Percentiles rank a stretch among this genome's conserved stretches.
Evolutionary conservation across 1,140 invertebrate species (phyloP).

Genomic region (Vanessa atalanta): DNA sequence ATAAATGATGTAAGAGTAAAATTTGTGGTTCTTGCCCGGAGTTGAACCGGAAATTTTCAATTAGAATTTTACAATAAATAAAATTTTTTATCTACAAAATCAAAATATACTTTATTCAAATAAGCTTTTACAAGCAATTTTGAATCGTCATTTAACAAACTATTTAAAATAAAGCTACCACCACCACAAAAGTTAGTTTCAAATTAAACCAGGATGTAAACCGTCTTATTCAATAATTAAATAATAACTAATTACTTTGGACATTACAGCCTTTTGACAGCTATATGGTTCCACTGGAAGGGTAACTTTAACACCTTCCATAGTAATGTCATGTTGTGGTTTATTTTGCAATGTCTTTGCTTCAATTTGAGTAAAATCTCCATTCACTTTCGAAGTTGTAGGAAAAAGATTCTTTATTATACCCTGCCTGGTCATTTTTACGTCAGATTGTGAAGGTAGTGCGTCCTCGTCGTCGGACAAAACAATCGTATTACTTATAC

Average conservation of each 20-base stretch:
- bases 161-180: no score
- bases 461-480: slow-evolving; percentile 39
- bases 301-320: slow-evolving; percentile 53
- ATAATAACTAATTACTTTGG: slow-evolving; percentile 53
- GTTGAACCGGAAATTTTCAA: no score
- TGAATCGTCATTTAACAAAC: no score
- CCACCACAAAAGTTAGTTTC: no score
- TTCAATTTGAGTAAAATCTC: no score
- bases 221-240: no score
- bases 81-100: not conserved
- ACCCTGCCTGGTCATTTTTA: slow-evolving; percentile 12
- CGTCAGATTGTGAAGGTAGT: not conserved
- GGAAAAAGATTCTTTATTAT: not conserved
- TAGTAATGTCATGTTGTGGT: slow-evolving; percentile 48
- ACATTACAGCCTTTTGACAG: slow-evolving; percentile 67
- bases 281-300: slow-evolving; percentile 66
- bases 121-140: no score
- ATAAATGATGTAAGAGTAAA: no score
- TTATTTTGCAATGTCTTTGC: not conserved
- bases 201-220: no score
- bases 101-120: no score
- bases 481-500: not conserved
- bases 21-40: no score
- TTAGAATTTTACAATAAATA: not conserved
- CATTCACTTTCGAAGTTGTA: not conserved